Conservation (phyloP, 1,140 invertebrate genomes). For the Formica exsecta region DNA sequence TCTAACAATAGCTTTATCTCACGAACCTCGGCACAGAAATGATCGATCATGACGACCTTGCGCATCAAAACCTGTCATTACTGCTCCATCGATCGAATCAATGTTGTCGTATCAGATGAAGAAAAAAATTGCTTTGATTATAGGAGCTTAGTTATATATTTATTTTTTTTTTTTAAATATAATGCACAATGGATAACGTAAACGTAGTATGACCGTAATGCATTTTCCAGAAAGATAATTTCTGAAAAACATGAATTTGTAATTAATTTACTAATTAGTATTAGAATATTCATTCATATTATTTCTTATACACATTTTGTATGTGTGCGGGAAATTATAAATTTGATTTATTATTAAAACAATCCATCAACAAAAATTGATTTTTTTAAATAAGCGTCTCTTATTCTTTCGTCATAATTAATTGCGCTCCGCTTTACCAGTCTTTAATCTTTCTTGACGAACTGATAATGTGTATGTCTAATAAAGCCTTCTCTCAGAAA, state of each 20-base stretch:
- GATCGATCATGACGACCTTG: slow-evolving; percentile 63
- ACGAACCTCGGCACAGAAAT: slow-evolving; percentile 41
- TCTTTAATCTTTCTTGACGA: slow-evolving; percentile 7
- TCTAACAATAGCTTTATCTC: slow-evolving; percentile 68
- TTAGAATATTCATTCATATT: background rate
- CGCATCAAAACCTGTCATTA: slow-evolving; percentile 33
- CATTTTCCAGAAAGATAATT: background rate
- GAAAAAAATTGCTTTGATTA: slow-evolving; percentile 47
- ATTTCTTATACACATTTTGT: background rate
- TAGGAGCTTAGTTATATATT: slow-evolving; percentile 5
- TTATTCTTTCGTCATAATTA: slow-evolving; percentile 26
- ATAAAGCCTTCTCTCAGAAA: background rate
- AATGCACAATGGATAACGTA: background rate
- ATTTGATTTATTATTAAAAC: background rate
- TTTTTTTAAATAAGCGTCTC: background rate
- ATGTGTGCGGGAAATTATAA: background rate
- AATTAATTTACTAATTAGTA: background rate
- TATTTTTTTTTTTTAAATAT: slow-evolving; percentile 30
- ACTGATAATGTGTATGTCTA: background rate
- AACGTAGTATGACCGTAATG: background rate
- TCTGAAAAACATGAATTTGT: background rate
- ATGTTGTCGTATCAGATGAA: background rate
- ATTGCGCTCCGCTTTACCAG: background rate
- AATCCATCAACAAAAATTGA: background rate
- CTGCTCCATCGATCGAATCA: slow-evolving; percentile 62